Evolutionary conservation across 2,113 vertebrate genomes (phyloP).

Genomic region (Morone saxatilis): DNA sequence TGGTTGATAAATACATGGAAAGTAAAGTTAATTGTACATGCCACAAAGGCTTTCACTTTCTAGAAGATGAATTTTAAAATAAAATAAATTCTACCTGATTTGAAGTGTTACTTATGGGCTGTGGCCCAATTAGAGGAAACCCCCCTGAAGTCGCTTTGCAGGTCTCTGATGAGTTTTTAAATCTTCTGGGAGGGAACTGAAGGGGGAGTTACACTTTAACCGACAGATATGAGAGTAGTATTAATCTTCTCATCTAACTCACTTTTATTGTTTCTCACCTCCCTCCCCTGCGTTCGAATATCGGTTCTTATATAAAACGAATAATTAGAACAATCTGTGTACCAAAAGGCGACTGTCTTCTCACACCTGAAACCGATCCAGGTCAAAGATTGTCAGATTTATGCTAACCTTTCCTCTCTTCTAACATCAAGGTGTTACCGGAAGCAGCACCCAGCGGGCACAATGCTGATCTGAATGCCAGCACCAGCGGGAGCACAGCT

Average conservation of each 20-base stretch:
- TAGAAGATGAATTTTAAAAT: no score
- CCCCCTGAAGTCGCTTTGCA: no score
- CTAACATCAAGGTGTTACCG: slow-evolving; percentile 83
- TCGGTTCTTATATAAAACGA: neutral
- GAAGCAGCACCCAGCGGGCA: slow-evolving; percentile 88
- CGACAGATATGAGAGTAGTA: neutral
- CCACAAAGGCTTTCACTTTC: no score
- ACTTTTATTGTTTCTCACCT: no score
- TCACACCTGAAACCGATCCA: neutral
- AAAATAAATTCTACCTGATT: no score
- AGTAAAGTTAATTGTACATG: no score
- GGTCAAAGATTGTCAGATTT: neutral
- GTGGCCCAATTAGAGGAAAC: no score
- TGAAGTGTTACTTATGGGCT: no score
- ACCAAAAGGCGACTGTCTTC: neutral
- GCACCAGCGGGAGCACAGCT: slow-evolving; percentile 66
- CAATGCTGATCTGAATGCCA: slow-evolving; percentile 89
- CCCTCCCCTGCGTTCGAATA: neutral
- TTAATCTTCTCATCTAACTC: neutral
- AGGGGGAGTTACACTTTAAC: no score
- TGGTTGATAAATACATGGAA: no score
- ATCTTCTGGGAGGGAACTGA: no score
- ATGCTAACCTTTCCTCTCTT: neutral
- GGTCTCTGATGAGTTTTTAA: no score
- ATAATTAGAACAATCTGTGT: neutral